phyloP scores from a whole-genome alignment of 2,797 vertebrate genomes.

The Chelonia mydas region DNA sequence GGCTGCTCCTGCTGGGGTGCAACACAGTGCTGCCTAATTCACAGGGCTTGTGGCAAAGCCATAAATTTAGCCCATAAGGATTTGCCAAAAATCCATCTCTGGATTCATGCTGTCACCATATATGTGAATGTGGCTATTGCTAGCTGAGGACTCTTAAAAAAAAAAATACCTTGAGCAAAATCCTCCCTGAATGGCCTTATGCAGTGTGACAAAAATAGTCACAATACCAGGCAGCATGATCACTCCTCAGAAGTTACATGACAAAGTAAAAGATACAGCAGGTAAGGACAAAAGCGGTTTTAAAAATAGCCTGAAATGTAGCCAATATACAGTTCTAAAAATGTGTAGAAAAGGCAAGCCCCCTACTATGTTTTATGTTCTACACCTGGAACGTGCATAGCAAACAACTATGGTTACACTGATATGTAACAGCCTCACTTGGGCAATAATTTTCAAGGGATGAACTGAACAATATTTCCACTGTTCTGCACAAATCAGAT shows the following conservation, averaged over 20 bases:
- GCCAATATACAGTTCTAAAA: neutral
- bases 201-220: neutral
- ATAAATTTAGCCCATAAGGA: neutral
- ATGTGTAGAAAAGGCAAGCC: neutral
- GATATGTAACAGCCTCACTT: neutral
- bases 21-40: neutral
- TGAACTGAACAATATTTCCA: neutral
- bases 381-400: neutral
- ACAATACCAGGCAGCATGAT: neutral
- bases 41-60: neutral
- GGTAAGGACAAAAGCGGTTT: accelerated
- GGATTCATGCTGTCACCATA: neutral
- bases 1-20: neutral
- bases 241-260: neutral
- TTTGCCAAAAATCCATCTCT: neutral
- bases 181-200: neutral
- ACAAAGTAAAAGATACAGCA: neutral
- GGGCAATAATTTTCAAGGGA: neutral
- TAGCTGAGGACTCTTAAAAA: neutral
- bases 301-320: neutral
- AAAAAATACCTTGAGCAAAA: neutral
- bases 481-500: neutral
- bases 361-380: neutral
- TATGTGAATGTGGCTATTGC: neutral
- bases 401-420: neutral